Evolutionary conservation across 2,888 invertebrate genomes (phyloP), one percentile per base, ranked within the genome.

Genomic region (Congeria kusceri): DNA sequence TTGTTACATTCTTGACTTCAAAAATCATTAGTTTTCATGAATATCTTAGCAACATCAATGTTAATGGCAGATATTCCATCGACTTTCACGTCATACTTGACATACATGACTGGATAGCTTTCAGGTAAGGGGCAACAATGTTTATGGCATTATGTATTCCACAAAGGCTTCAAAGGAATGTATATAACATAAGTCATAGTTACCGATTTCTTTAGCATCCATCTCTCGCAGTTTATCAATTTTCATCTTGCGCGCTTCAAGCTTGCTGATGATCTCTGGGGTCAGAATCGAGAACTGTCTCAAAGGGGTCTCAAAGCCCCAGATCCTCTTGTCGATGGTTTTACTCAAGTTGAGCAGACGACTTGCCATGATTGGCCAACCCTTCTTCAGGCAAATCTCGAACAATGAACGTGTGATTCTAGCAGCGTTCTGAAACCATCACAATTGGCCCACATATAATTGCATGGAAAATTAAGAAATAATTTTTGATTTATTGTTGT

Each of bases 331-430:
- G 92, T 99, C 99, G 82, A 99, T 95, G 96, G 98, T 98, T 94
- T 98, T 98, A 44, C 98, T 96, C 91, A 99, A 95, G 86, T 95
- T 95, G 0, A 99, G 95, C 84, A 99, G 96, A 7, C 97, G 95
- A 0, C 96, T 96, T 0, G 99, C 96, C 95, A 99, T 95, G 83
- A 97, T 95, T 0, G 99, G 96, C 95, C 97, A 98, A 92, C 97
- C 98, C 89, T 96, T 96, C 32, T 97, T 95, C 7, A 99, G 94
- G 0, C 97, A 97, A 81, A 99, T 97, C 91, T 99, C 99, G 94
- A 99, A 99, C 46, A 99, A 94, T 0, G 98, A 98, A 53, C 99
- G 95, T 9, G 97, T 95, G 87, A 99, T 97, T 69, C 99, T 95
- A 0, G 96, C 96, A 11, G 97, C 96, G 94, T 99, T 99, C 96